Conservation (phyloP, 2,797 vertebrate species). For the Micrastur ruficollis region DNA sequence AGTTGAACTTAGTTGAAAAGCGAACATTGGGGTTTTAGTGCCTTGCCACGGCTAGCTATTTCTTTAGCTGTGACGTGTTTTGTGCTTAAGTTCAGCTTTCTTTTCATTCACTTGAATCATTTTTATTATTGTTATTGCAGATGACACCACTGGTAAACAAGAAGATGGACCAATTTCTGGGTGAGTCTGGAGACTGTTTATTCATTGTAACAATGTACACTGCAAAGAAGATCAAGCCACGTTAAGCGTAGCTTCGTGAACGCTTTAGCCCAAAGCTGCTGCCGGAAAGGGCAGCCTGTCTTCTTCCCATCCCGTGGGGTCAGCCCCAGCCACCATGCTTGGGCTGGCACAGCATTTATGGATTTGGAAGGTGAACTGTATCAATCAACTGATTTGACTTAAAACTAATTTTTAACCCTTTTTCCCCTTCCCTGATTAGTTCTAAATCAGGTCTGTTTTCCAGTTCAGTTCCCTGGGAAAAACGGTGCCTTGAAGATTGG, state of each 20-base stretch:
- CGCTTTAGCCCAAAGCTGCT: neutral
- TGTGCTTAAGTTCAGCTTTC: neutral
- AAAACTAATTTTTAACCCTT: neutral
- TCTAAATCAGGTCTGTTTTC: neutral
- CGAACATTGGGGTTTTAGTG: accelerated
- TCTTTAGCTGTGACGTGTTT: neutral
- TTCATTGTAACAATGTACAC: neutral
- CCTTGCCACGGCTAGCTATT: neutral
- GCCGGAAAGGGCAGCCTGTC: neutral
- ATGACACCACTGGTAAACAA: conserved; percentile 64
- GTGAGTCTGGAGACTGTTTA: conserved; percentile 39
- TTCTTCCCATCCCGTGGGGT: neutral
- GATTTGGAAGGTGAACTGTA: neutral
- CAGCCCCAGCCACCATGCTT: neutral
- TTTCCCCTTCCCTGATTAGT: neutral
- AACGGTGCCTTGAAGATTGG: neutral
- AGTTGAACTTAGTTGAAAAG: neutral
- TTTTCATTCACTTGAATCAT: neutral
- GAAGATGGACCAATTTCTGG: conserved; percentile 68
- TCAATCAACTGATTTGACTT: neutral
- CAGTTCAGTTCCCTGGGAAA: neutral
- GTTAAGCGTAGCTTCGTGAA: neutral
- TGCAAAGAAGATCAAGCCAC: neutral
- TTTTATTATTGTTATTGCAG: conserved; percentile 2
- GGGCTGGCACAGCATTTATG: neutral